These are phyloP conservation scores for Capreolus pygargus DNA, from an alignment of 2,113 vertebrate genomes.

Conservation along the genomic window DNA sequence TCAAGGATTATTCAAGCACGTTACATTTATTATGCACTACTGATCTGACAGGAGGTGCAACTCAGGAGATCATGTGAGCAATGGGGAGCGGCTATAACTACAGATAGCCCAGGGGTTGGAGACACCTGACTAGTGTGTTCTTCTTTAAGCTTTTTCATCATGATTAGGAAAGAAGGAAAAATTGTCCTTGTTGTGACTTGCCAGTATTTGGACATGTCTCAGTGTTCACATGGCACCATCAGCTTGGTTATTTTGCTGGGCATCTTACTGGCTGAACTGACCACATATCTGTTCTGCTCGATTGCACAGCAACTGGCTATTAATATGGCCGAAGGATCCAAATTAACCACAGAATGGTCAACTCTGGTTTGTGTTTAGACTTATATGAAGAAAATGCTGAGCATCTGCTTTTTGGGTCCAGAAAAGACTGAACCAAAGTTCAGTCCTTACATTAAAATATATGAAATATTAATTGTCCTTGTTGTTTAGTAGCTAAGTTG, in stretches of 20 bases:
- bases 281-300: not conserved
- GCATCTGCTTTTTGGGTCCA: not conserved
- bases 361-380: not conserved
- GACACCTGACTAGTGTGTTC: not conserved
- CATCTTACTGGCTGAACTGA: not conserved
- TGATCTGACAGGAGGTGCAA: not conserved
- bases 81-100: not conserved
- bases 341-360: constrained; percentile 20
- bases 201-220: not conserved
- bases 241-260: constrained; percentile 7
- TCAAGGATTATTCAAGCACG: not conserved
- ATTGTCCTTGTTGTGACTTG: not conserved
- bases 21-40: not conserved
- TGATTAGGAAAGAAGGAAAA: constrained; percentile 26
- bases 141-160: not conserved
- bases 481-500: not conserved
- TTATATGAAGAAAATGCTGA: constrained; percentile 34
- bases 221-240: not conserved
- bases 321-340: constrained; percentile 19
- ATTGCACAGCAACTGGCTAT: not conserved
- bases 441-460: constrained; percentile 24
- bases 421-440: constrained; percentile 11
- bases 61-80: not conserved
- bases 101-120: not conserved
- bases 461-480: not conserved